These are phyloP conservation scores for Loriculus beryllinus DNA, from an alignment of 2,797 vertebrate species.

Conservation along the genomic window DNA sequence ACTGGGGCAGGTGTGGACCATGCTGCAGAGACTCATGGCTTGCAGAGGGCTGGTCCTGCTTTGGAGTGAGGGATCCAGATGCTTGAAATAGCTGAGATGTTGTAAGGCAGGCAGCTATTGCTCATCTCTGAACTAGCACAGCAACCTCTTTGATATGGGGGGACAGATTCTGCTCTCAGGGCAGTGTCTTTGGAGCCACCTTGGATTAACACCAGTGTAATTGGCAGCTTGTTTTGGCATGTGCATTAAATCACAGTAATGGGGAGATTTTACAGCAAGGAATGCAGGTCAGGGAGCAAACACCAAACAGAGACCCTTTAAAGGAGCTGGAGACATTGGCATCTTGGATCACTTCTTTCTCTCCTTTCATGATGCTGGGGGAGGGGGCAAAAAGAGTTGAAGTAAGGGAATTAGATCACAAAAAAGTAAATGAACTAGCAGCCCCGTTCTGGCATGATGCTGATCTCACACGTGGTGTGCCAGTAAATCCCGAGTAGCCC, in stretches of 20 bases:
- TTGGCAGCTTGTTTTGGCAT: not conserved
- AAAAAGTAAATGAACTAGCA: not conserved
- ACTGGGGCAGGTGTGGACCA: fast-evolving
- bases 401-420: conserved; percentile 40
- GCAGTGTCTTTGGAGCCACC: not conserved
- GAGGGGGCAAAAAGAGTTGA: not conserved
- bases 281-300: not conserved
- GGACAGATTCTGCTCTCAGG: not conserved
- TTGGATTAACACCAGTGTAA: not conserved
- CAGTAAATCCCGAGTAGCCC: not conserved
- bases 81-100: not conserved
- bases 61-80: not conserved
- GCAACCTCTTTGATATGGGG: not conserved
- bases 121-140: not conserved
- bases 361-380: not conserved
- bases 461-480: not conserved
- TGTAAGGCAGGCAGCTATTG: not conserved
- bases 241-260: not conserved
- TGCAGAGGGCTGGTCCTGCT: not conserved
- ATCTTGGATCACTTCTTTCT: not conserved
- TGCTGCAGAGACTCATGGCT: not conserved
- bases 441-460: not conserved
- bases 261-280: not conserved
- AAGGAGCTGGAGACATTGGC: not conserved
- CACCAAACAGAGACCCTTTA: not conserved